These are phyloP conservation scores for Acrocyrtus sp. DNA, from an alignment of 2,888 invertebrate genomes.

Conservation along the genomic window DNA sequence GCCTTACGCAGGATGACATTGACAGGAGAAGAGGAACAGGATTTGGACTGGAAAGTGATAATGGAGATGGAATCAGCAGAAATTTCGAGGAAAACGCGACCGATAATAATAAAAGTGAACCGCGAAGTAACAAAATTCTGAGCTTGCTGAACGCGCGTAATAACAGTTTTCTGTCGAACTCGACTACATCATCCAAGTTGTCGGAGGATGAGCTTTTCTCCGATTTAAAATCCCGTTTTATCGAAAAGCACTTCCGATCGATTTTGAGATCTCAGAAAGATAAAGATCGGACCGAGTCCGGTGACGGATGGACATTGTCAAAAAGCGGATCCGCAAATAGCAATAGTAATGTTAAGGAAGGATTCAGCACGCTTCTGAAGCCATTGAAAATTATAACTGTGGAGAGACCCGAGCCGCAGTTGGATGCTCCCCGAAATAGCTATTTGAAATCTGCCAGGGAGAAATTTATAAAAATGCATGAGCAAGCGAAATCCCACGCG, in stretches of 20 bases:
- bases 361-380: constrained; percentile 25
- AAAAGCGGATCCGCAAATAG: too few relatives aligned
- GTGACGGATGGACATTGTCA: too few relatives aligned
- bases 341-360: too few relatives aligned
- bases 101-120: too few relatives aligned
- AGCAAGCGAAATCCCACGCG: constrained; percentile 27
- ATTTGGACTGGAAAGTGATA: neutral
- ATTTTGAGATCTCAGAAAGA: constrained; percentile 29
- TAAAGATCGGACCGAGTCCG: too few relatives aligned
- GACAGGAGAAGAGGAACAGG: constrained; percentile 4
- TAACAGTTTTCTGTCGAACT: constrained; percentile 15
- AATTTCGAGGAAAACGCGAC: neutral
- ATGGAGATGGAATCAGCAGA: neutral
- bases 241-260: constrained; percentile 41
- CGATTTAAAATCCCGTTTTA: constrained; percentile 34
- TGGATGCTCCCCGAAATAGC: constrained; percentile 22
- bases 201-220: constrained; percentile 30
- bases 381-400: constrained; percentile 33
- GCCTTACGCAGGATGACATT: constrained; percentile 7
- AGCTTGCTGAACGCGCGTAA: constrained; percentile 37
- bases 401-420: constrained; percentile 31
- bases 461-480: constrained; percentile 39
- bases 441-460: constrained; percentile 28
- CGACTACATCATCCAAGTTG: neutral
- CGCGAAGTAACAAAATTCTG: constrained; percentile 26